phyloP scores from a whole-genome alignment of 2,888 invertebrate species.

The Tribolium freemani region DNA sequence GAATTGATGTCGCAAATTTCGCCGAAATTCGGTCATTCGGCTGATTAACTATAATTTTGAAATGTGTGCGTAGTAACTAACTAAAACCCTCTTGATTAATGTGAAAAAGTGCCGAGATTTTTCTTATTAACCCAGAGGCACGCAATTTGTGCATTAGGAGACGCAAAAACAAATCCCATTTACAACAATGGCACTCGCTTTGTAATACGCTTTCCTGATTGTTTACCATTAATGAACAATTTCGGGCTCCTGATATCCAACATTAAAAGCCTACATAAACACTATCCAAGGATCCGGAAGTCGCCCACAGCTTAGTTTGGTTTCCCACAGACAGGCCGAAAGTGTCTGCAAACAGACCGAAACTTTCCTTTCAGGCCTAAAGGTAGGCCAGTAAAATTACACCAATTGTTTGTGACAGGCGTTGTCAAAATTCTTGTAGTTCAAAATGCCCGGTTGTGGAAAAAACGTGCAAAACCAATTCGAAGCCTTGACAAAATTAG shows the following conservation, averaged over 20 bases:
- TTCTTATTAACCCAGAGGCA: constrained; percentile 19
- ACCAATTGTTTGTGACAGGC: not conserved
- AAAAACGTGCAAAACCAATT: not conserved
- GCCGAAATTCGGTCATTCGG: not conserved
- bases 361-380: constrained; percentile 13
- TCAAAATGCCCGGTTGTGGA: not conserved
- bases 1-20: not conserved
- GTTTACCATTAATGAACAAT: constrained; percentile 11
- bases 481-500: not conserved
- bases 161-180: not conserved
- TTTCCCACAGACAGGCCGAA: constrained; percentile 21
- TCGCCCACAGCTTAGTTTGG: constrained; percentile 28
- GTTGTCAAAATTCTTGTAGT: not conserved
- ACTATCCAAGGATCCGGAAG: constrained; percentile 24
- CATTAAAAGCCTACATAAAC: constrained; percentile 22
- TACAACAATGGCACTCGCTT: not conserved
- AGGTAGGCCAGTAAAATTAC: not conserved
- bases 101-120: not conserved
- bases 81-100: not conserved
- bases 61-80: not conserved
- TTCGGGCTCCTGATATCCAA: constrained; percentile 8
- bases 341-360: constrained; percentile 24
- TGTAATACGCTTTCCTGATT: constrained; percentile 2
- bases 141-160: constrained; percentile 18
- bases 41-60: not conserved